phyloP scores from a whole-genome alignment of 2,113 vertebrate species.

The Chinchilla lanigera region DNA sequence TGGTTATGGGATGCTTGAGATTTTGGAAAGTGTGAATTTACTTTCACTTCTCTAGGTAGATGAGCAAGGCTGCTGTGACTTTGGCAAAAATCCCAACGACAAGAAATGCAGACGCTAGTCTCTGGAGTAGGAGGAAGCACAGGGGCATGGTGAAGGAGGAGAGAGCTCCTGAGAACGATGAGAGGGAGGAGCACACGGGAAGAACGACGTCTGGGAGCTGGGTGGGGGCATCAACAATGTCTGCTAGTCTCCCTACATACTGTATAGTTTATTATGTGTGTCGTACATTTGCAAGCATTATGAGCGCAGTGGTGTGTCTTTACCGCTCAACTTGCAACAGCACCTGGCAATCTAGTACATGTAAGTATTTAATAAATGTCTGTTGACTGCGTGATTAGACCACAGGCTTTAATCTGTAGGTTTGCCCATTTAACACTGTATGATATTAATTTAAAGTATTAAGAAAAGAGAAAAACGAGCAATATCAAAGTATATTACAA shows the following conservation, averaged over 20 bases:
- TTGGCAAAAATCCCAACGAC: background rate
- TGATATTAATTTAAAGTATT: slow-evolving; percentile 17
- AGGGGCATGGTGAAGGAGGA: background rate
- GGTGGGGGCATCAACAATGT: background rate
- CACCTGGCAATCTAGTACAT: background rate
- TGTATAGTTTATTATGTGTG: background rate
- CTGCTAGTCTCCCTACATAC: background rate
- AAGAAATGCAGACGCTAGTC: background rate
- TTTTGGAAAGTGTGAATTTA: background rate
- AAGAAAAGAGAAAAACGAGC: background rate
- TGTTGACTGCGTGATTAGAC: background rate
- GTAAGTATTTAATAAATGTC: background rate
- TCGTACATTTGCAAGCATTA: background rate
- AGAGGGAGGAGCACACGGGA: background rate
- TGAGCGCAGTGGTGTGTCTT: background rate
- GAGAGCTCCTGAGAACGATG: too few species aligned
- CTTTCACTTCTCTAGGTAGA: background rate
- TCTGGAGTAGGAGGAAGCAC: background rate
- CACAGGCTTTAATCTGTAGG: background rate
- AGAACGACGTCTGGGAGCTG: background rate
- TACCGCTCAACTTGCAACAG: background rate
- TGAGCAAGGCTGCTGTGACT: background rate
- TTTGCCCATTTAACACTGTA: background rate
- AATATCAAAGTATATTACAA: background rate
- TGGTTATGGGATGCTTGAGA: background rate